These are phyloP conservation scores for Amphimedon queenslandica DNA, from an alignment of 37 sponge, comb jelly and placozoan species.

Conservation along the genomic window DNA sequence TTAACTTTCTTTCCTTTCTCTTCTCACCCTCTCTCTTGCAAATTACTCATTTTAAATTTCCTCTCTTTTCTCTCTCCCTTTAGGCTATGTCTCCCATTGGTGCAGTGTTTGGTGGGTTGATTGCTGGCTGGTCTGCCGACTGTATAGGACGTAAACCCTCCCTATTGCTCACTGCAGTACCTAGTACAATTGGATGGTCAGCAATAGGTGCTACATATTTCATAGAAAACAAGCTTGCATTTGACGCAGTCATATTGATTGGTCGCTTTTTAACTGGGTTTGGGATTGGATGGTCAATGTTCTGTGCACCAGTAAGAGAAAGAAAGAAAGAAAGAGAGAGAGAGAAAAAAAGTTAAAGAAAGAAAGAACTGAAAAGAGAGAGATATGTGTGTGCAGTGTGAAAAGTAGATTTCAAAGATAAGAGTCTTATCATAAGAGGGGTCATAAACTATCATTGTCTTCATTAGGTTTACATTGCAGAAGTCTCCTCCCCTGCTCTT, in stretches of 20 bases:
- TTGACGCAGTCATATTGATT: slow-evolving; percentile 22
- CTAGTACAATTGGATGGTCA: neutral
- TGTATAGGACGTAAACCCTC: neutral
- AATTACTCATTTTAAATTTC: neutral
- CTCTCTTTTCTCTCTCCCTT: neutral
- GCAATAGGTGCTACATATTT: too few species aligned
- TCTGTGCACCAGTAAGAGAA: slow-evolving; percentile 56
- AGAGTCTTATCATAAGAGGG: too few species aligned
- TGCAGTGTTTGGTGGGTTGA: neutral
- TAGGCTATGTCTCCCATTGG: neutral
- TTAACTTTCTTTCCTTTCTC: too few species aligned
- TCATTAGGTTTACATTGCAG: slow-evolving; percentile 51
- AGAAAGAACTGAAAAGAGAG: too few species aligned
- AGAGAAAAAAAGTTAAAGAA: too few species aligned
- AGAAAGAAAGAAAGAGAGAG: too few species aligned
- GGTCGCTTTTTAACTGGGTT: slow-evolving; percentile 64
- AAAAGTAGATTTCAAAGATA: too few species aligned
- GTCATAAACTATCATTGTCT: too few species aligned
- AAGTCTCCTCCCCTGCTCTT: slow-evolving; percentile 36
- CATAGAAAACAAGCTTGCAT: too few species aligned
- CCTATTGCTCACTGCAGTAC: neutral
- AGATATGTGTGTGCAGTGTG: too few species aligned
- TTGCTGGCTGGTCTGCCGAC: neutral
- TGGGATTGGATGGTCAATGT: slow-evolving; percentile 50
- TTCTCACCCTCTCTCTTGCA: too few species aligned